Conservation (phyloP, 2,888 invertebrate species). For the Athalia rosae region DNA sequence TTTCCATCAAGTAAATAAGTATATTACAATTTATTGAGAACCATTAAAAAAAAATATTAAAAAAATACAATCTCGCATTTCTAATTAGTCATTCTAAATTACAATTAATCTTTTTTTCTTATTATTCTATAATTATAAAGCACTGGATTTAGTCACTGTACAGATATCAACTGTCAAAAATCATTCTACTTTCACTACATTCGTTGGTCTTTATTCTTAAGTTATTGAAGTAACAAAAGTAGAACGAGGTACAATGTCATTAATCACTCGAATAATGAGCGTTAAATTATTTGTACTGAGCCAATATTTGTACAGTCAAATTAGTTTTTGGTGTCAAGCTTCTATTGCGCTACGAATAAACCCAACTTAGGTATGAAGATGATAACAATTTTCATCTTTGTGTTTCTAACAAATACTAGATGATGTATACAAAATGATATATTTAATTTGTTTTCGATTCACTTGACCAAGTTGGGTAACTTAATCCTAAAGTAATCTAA, state of each 20-base stretch:
- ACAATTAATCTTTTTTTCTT: conserved; percentile 16
- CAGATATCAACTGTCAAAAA: conserved; percentile 38
- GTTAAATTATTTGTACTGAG: background rate
- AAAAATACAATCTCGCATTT: conserved; percentile 49
- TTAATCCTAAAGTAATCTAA: conserved; percentile 26
- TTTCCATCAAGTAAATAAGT: conserved; percentile 39
- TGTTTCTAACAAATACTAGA: conserved; percentile 5
- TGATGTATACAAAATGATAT: background rate
- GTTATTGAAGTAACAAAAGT: background rate
- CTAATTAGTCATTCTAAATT: conserved; percentile 34
- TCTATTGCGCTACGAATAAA: conserved; percentile 49
- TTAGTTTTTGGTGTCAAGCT: conserved; percentile 63
- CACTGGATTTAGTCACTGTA: conserved; percentile 44
- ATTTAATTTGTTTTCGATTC: conserved; percentile 35
- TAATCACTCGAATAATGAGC: background rate
- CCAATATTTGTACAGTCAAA: conserved; percentile 50
- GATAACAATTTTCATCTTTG: conserved; percentile 39
- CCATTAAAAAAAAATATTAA: conserved; percentile 48
- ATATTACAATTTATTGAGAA: conserved; percentile 44
- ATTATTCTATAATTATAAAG: conserved; percentile 18
- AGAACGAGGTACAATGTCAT: background rate
- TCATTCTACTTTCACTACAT: conserved; percentile 29
- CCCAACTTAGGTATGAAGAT: conserved; percentile 35
- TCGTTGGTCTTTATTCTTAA: conserved; percentile 1
- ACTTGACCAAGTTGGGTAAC: conserved; percentile 6